phyloP scores from a whole-genome alignment of 2,888 invertebrate species.

The Syritta pipiens region DNA sequence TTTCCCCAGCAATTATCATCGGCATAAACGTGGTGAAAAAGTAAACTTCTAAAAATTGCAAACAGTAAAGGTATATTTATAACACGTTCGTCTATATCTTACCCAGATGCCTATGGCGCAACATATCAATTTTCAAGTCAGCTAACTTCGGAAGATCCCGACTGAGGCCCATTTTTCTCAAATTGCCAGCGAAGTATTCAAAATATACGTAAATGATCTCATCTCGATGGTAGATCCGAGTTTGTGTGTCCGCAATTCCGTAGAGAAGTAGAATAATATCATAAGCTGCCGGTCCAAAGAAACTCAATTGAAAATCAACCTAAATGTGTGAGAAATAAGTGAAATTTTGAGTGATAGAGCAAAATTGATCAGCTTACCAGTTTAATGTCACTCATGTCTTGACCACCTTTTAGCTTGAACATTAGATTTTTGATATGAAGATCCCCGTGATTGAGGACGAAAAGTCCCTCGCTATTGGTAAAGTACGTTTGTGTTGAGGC shows the following conservation, averaged over 20 bases:
- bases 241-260: conserved; percentile 68
- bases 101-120: conserved; percentile 70
- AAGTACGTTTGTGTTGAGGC: conserved; percentile 54
- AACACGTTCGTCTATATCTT: conserved; percentile 35
- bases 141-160: conserved; percentile 69
- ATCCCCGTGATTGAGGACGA: conserved; percentile 74
- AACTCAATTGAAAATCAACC: conserved; percentile 73
- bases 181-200: conserved; percentile 61
- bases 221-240: conserved; percentile 69
- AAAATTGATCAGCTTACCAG: not conserved
- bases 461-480: conserved; percentile 47
- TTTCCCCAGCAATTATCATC: not conserved
- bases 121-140: conserved; percentile 66
- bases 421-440: conserved; percentile 74
- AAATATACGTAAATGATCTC: conserved; percentile 72
- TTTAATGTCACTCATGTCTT: not conserved
- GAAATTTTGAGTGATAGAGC: not conserved
- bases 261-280: conserved; percentile 72
- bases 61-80: not conserved
- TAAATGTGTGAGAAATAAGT: not conserved
- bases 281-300: conserved; percentile 69
- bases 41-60: not conserved
- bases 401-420: conserved; percentile 67
- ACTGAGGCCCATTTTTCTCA: conserved; percentile 69
- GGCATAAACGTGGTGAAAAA: not conserved